These are phyloP conservation scores for Timema podura DNA, from an alignment of 2,888 invertebrate genomes.

Conservation along the genomic window DNA sequence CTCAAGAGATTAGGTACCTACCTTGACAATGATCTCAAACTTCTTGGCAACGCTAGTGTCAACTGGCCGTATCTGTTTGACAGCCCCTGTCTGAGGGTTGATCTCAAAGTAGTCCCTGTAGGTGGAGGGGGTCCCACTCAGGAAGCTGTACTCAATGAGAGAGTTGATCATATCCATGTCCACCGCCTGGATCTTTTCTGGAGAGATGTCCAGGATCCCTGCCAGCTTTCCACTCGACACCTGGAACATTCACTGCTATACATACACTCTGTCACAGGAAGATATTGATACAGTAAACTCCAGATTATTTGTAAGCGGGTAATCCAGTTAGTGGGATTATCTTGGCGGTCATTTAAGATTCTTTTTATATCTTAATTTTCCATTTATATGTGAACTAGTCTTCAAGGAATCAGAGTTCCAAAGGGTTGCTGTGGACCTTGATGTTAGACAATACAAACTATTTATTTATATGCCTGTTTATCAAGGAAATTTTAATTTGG, in stretches of 20 bases:
- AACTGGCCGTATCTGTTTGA: conserved; percentile 74
- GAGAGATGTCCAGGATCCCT: conserved; percentile 76
- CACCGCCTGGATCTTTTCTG: conserved; percentile 85
- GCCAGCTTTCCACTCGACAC: conserved; percentile 78
- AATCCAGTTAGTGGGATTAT: not conserved
- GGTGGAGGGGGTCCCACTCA: conserved; percentile 72
- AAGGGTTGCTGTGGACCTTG: no score
- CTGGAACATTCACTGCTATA: conserved; percentile 44
- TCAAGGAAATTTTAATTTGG: no score
- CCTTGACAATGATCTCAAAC: conserved; percentile 78
- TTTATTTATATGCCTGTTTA: no score
- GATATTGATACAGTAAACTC: not conserved
- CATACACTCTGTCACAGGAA: conserved; percentile 19
- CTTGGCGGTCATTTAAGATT: not conserved
- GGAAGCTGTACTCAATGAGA: conserved; percentile 75
- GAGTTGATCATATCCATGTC: conserved; percentile 80
- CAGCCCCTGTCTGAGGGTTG: conserved; percentile 72
- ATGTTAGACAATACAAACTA: no score
- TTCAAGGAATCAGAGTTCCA: no score
- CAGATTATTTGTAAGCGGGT: conserved; percentile 5
- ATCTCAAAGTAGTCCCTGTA: conserved; percentile 80
- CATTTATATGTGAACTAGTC: not conserved
- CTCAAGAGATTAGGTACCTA: conserved; percentile 38
- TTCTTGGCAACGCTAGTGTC: conserved; percentile 74
- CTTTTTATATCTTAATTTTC: not conserved